Evolutionary conservation across 2,113 vertebrate species (phyloP).

Genomic region (Microcebus murinus): DNA sequence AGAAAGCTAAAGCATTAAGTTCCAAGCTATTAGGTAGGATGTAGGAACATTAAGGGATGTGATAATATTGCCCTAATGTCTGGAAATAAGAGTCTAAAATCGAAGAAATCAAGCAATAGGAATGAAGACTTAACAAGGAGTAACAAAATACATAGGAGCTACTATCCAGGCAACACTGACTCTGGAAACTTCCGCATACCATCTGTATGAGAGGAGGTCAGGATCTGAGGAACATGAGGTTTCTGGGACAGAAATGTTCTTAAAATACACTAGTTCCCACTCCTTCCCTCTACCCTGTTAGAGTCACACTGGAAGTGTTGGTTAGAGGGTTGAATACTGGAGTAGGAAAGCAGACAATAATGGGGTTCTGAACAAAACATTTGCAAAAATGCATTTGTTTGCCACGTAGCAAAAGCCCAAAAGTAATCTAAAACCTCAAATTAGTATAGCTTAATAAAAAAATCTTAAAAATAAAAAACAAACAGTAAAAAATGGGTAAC

Average conservation of each 20-base stretch:
- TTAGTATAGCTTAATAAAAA: neutral
- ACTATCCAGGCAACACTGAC: neutral
- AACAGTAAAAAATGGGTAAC: neutral
- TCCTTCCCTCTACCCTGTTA: rapidly evolving
- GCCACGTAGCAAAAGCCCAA: neutral
- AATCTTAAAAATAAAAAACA: neutral
- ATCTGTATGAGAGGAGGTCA: neutral
- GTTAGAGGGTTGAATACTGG: rapidly evolving
- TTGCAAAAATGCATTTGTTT: neutral
- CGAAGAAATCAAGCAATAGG: neutral
- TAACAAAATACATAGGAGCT: neutral
- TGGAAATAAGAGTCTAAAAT: neutral
- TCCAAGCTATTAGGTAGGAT: neutral
- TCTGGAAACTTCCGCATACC: too few species aligned
- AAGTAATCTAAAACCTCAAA: neutral
- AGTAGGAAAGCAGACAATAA: rapidly evolving
- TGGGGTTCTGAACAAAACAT: neutral
- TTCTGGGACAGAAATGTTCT: neutral
- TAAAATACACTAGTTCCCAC: neutral
- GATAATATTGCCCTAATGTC: neutral
- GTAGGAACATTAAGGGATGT: neutral
- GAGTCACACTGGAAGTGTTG: neutral
- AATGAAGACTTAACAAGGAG: neutral
- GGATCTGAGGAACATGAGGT: neutral
- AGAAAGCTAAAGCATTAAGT: neutral